phyloP scores from a whole-genome alignment of 2,113 vertebrate species.

The Fulmarus glacialis region DNA sequence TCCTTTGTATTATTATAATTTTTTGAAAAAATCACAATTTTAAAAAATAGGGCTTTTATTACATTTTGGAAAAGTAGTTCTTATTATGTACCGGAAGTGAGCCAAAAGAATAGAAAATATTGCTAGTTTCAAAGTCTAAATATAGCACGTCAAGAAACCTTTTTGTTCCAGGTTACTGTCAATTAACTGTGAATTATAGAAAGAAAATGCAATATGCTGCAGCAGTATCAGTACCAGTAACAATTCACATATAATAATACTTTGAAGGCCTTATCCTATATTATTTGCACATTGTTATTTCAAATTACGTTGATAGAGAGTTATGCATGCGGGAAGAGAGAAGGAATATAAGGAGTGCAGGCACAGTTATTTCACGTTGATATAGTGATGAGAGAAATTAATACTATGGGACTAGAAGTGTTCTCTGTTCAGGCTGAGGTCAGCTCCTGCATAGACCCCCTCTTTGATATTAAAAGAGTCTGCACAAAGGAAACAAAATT shows the following conservation, averaged over 20 bases:
- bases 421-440: background rate
- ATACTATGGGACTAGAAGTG: background rate
- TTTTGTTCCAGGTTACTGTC: background rate
- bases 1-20: background rate
- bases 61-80: background rate
- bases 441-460: background rate
- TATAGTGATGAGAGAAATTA: background rate
- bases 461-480: background rate
- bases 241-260: background rate
- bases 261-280: background rate
- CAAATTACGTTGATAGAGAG: background rate
- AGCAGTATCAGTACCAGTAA: background rate
- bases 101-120: background rate
- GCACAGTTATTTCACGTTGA: background rate
- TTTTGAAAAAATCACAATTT: background rate
- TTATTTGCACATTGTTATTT: background rate
- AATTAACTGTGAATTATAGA: background rate
- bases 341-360: background rate
- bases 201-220: background rate
- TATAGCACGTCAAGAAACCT: fast-evolving
- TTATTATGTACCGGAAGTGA: background rate
- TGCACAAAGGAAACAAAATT: background rate
- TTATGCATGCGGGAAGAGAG: background rate
- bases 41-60: background rate
- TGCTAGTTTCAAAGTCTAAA: background rate